A percentile compares a stretch with the other conserved stretches of the same genome.
Evolutionary conservation across 2,888 invertebrate species (phyloP).

Genomic region (Plutella xylostella): DNA sequence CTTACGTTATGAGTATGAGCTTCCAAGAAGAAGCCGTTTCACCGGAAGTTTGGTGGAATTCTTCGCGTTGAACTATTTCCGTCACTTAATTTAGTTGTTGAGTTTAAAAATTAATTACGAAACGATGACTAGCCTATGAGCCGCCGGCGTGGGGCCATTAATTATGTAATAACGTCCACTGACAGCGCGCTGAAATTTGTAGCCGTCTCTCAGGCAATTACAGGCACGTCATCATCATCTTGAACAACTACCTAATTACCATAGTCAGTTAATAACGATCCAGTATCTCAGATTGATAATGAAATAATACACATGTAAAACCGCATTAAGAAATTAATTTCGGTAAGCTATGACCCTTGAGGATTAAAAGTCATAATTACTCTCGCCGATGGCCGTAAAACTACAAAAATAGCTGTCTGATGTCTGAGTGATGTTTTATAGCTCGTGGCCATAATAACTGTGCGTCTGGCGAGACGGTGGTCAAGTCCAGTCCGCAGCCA

Average conservation of each 20-base stretch:
- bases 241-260: too few relatives aligned
- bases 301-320: background rate
- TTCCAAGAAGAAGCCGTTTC: too few relatives aligned
- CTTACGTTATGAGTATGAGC: too few relatives aligned
- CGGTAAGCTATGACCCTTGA: too few relatives aligned
- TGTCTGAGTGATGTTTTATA: conserved; percentile 1
- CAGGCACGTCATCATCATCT: background rate
- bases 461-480: conserved; percentile 4
- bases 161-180: conserved; percentile 28
- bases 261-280: too few relatives aligned
- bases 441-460: conserved; percentile 14
- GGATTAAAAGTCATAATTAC: background rate
- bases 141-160: conserved; percentile 30
- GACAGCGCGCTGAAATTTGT: conserved; percentile 24
- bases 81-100: background rate
- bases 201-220: conserved; percentile 17
- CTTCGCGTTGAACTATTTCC: conserved; percentile 1
- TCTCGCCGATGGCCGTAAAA: background rate
- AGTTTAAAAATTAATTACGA: conserved; percentile 24
- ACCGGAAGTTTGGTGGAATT: background rate
- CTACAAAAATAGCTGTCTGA: conserved; percentile 2
- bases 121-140: conserved; percentile 34
- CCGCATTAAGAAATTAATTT: too few relatives aligned
- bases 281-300: background rate
- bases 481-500: conserved; percentile 18